Percentiles rank a stretch among this genome's conserved stretches.
phyloP scores from a whole-genome alignment of 2,113 vertebrate species.

The Scopus umbretta region DNA sequence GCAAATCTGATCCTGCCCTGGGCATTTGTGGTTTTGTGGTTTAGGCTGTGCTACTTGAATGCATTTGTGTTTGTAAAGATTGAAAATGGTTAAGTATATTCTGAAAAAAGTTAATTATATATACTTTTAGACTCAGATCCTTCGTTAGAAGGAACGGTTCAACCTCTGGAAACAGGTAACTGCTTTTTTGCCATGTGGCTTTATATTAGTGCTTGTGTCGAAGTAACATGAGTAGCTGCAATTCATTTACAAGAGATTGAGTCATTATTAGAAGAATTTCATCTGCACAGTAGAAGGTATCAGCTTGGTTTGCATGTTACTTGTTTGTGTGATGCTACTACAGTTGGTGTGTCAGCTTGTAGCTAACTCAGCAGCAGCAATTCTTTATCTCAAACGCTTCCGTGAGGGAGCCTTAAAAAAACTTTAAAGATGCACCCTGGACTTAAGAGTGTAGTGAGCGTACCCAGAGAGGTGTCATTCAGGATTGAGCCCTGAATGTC shows the following conservation, averaged over 20 bases:
- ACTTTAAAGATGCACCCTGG: neutral
- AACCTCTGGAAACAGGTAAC: slow-evolving; percentile 31
- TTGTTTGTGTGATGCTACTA: neutral
- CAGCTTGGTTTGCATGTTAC: neutral
- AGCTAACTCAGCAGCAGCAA: neutral
- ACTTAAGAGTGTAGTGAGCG: neutral
- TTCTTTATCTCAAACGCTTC: neutral
- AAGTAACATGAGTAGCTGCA: neutral
- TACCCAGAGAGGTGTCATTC: neutral
- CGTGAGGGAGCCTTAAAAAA: neutral
- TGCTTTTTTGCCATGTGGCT: neutral
- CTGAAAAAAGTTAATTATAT: neutral
- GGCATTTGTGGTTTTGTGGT: neutral
- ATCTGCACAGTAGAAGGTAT: neutral
- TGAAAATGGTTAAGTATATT: neutral
- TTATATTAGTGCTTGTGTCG: neutral
- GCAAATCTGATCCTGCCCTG: neutral
- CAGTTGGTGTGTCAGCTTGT: neutral
- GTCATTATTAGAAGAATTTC: neutral
- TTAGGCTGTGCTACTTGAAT: neutral
- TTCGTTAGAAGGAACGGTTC: neutral
- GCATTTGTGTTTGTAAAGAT: neutral
- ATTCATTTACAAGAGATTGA: neutral
- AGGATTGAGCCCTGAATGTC: neutral
- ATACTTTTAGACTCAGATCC: slow-evolving; percentile 17